Evolutionary conservation across 2,113 vertebrate genomes (phyloP), one percentile per base, ranked within the genome.

Genomic region (Uropsilus gracilis): DNA sequence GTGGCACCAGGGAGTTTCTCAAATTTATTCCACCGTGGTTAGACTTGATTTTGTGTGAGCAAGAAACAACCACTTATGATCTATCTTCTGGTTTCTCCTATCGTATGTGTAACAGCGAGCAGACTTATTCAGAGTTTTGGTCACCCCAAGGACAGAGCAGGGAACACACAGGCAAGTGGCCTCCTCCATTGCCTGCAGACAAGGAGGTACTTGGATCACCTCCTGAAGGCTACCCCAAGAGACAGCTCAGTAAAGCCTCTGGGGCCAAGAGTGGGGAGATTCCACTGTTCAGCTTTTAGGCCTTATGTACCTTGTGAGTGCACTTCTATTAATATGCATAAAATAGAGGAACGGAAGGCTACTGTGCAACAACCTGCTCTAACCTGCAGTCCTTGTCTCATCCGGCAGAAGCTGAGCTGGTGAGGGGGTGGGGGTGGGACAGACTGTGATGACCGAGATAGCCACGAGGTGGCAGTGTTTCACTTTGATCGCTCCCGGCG

Each of bases 381-480:
- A 1, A 42, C 37, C 0, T 6, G n/a, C n/a, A 3, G 1, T 68
- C 17, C 11, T 14, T 5, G 75, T 66, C 48, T 66, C 32, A 18
- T 5, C 6, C 0, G 0, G 9, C 3, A 8, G 20, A 50, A 20
- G 55, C 28, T 44, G 44, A 26, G 50, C 30, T 0, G 4, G 5
- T 11, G 4, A 34, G 6, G 10, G 2, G 42, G 17, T 59, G 4
- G 8, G 53, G 8, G n/a, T n/a, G n/a, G 3, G 8, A 20, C 32
- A 30, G 59, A 12, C 46, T 96, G 97, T 14, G 10, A 92, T 93
- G 5, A 32, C 59, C 17, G 22, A 10, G 20, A n/a, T 5, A 57
- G 82, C 96, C 98, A 96, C 98, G 92, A 75, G 98, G 94, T 96
- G 98, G 97, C 98, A 98, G 97, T 95, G 88, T 98, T 96, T 94